Conservation (phyloP, 2,113 vertebrate species). For the Leptobrachium leishanense region DNA sequence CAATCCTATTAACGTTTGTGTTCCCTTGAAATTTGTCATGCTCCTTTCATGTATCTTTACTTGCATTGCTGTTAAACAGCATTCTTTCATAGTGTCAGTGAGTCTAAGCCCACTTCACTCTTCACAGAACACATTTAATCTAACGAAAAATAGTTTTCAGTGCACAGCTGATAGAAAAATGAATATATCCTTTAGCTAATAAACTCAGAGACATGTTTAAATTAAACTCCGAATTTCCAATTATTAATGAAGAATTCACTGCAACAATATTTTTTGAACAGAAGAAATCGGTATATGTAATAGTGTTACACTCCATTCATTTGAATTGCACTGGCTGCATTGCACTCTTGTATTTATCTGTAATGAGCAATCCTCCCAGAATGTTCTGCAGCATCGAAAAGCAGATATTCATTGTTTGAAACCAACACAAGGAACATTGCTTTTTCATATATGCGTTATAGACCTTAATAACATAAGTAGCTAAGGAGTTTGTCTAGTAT, state of each 20-base stretch:
- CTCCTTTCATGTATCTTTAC: too few species aligned
- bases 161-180: too few species aligned
- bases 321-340: constrained; percentile 8
- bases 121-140: too few species aligned
- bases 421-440: not conserved
- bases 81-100: too few species aligned
- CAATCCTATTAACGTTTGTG: too few species aligned
- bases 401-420: constrained; percentile 6
- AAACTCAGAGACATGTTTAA: not conserved
- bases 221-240: not conserved
- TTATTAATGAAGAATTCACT: not conserved
- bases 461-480: not conserved
- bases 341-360: constrained; percentile 28
- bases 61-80: too few species aligned
- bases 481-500: constrained; percentile 2
- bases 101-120: too few species aligned
- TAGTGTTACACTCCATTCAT: not conserved
- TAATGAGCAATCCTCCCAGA: constrained; percentile 14
- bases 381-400: constrained; percentile 3
- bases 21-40: too few species aligned
- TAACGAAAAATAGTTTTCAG: too few species aligned
- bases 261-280: not conserved
- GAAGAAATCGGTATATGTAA: not conserved
- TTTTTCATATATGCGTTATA: not conserved
- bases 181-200: not conserved